phyloP scores from a whole-genome alignment of 2,797 vertebrate genomes.

The Mus spretus region DNA sequence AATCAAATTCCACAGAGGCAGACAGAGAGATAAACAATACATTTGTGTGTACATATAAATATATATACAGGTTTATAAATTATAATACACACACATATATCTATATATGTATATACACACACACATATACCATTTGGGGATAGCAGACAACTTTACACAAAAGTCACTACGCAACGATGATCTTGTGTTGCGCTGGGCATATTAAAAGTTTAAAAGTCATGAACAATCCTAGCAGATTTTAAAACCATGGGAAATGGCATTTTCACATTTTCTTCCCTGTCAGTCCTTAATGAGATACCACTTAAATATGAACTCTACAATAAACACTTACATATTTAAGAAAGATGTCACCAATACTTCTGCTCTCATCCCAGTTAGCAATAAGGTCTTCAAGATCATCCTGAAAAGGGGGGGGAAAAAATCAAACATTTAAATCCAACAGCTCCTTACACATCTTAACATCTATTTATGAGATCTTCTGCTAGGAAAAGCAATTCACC shows the following conservation, averaged over 20 bases:
- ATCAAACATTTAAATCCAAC: not conserved
- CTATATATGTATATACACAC: too few species aligned
- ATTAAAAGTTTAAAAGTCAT: not conserved
- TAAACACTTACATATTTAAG: conserved; percentile 96
- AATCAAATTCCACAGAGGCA: conserved; percentile 12
- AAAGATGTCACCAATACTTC: conserved; percentile 96
- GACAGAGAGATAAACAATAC: not conserved
- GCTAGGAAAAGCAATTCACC: not conserved
- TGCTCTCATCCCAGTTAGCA: conserved; percentile 96
- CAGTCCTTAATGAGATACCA: conserved; percentile 48
- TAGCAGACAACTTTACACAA: conserved; percentile 6
- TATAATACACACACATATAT: too few species aligned
- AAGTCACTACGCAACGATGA: not conserved
- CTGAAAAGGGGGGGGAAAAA: conserved; percentile 85
- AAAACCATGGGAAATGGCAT: conserved; percentile 30
- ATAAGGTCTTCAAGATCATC: conserved; percentile 96
- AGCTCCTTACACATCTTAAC: conserved; percentile 20
- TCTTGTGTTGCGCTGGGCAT: not conserved
- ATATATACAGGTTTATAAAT: not conserved
- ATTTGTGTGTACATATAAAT: not conserved
- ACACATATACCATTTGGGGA: not conserved
- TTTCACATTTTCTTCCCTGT: conserved; percentile 3
- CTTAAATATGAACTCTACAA: conserved; percentile 13
- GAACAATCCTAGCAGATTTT: conserved; percentile 28
- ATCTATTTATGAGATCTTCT: conserved; percentile 12